Conservation (phyloP, 1,140 invertebrate genomes). For the Hyposmocoma kahamanoa region DNA sequence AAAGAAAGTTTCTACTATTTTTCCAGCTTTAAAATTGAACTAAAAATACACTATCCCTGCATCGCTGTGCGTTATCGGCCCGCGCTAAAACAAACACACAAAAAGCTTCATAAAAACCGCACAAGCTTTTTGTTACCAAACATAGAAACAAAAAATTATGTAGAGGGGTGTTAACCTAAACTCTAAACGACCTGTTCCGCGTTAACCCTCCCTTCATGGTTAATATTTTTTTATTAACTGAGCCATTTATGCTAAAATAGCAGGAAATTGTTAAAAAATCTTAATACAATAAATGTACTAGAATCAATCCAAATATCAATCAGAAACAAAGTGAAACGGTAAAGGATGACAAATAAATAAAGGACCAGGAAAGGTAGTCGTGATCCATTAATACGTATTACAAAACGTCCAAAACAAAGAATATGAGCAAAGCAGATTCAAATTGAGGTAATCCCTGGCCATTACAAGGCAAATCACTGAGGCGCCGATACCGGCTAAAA, state of each 20-base stretch:
- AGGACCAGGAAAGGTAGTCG: too few relatives aligned
- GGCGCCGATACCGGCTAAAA: slow-evolving; percentile 39
- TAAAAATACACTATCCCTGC: slow-evolving; percentile 4
- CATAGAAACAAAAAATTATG: slow-evolving; percentile 32
- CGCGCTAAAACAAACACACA: slow-evolving; percentile 60
- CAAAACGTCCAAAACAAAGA: slow-evolving; percentile 23
- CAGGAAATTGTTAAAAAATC: too few relatives aligned
- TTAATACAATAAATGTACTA: too few relatives aligned
- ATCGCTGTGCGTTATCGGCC: slow-evolving; percentile 26
- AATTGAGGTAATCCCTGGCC: slow-evolving; percentile 40
- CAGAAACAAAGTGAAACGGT: too few relatives aligned
- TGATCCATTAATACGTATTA: slow-evolving; percentile 17
- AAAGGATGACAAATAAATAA: too few relatives aligned
- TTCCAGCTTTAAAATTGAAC: not conserved
- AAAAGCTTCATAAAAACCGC: slow-evolving; percentile 56
- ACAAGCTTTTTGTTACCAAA: slow-evolving; percentile 44
- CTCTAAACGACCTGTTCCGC: slow-evolving; percentile 32
- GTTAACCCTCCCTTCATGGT: slow-evolving; percentile 15
- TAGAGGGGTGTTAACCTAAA: slow-evolving; percentile 38
- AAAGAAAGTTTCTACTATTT: too few relatives aligned
- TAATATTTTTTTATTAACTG: not conserved
- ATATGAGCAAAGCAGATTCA: slow-evolving; percentile 24
- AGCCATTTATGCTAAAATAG: too few relatives aligned
- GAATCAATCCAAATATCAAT: too few relatives aligned
- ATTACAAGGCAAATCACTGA: slow-evolving; percentile 44